Percentiles rank a stretch among this genome's conserved stretches.
phyloP scores from a whole-genome alignment of 2,888 invertebrate species.

The Chaetoderma sp. region DNA sequence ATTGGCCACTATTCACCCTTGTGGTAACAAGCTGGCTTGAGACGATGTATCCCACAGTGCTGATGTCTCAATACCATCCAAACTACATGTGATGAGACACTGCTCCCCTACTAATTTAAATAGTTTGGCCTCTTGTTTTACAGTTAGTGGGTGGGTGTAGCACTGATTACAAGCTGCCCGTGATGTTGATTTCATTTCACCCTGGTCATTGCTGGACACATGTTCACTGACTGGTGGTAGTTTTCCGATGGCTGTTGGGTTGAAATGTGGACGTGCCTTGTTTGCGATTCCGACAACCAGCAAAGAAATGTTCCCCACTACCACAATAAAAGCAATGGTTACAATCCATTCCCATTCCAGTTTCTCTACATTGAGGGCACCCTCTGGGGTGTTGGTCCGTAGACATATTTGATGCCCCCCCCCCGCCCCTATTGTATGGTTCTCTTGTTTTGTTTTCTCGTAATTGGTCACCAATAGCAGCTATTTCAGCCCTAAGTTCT shows the following conservation, averaged over 20 bases:
- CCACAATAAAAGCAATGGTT: constrained; percentile 1
- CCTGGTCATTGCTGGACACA: too few relatives aligned
- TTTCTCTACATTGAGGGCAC: too few relatives aligned
- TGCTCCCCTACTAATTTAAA: constrained; percentile 2
- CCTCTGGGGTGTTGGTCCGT: too few relatives aligned
- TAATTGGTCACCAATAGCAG: too few relatives aligned
- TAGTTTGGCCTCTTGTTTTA: constrained; percentile 1
- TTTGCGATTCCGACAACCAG: not conserved
- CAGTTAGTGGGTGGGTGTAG: not conserved
- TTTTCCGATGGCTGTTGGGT: too few relatives aligned
- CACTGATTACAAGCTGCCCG: not conserved
- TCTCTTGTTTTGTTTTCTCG: too few relatives aligned
- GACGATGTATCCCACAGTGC: constrained; percentile 11
- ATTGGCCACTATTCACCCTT: not conserved
- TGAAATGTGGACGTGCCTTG: not conserved
- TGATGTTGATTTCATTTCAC: too few relatives aligned
- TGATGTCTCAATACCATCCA: not conserved
- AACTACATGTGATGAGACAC: not conserved
- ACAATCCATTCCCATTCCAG: not conserved
- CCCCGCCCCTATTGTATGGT: too few relatives aligned
- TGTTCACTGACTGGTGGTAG: constrained; percentile 1
- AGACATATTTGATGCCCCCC: too few relatives aligned
- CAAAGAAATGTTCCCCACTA: constrained; percentile 1
- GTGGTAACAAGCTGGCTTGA: not conserved
- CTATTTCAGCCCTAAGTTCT: too few relatives aligned